Conservation (phyloP, 2,888 invertebrate species). For the Trypoxylon attenuatum region DNA sequence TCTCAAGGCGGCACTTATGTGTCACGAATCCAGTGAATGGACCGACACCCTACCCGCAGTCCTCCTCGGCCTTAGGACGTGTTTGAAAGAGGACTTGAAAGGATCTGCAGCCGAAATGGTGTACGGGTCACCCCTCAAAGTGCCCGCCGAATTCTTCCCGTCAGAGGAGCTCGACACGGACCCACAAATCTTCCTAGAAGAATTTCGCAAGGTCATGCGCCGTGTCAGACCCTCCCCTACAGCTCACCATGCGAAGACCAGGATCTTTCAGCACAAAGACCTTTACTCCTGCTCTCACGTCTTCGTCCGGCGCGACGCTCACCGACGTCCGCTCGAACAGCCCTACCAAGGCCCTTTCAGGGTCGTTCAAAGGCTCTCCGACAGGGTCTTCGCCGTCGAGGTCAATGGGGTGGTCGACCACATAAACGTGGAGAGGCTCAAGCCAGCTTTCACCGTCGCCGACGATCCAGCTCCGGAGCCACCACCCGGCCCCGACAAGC, state of each 20-base stretch:
- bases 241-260: background rate
- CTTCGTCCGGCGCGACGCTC: background rate
- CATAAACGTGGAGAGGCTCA: background rate
- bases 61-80: no score
- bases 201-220: background rate
- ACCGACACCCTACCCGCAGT: no score
- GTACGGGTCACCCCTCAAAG: background rate
- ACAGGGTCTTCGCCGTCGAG: no score
- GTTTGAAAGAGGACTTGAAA: no score
- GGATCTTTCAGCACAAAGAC: background rate
- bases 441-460: background rate
- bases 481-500: no score
- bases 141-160: no score
- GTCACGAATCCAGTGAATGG: background rate
- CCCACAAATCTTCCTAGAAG: background rate
- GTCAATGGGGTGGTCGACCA: background rate
- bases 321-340: no score
- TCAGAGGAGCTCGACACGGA: background rate
- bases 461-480: no score
- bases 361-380: background rate
- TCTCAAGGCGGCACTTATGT: background rate
- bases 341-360: background rate
- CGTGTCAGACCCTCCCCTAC: background rate
- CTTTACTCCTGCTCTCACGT: background rate
- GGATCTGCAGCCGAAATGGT: background rate